Conservation (phyloP, 2,113 vertebrate genomes). For the Vulpes lagopus region DNA sequence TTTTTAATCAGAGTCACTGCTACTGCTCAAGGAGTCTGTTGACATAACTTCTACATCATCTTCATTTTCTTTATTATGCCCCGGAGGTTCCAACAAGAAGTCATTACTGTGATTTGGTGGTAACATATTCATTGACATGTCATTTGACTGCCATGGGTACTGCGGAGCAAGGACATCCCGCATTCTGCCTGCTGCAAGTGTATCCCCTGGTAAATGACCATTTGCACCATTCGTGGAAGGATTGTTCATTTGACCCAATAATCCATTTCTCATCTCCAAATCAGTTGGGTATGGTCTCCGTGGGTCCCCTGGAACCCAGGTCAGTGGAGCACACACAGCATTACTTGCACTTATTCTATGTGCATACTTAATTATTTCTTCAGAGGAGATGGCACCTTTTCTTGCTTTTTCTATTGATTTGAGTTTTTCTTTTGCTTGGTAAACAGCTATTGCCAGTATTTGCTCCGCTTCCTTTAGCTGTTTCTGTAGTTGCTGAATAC, state of each 20-base stretch:
- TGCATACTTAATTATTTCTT: constrained; percentile 99
- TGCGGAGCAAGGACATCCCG: constrained; percentile 98
- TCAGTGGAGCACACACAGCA: constrained; percentile 97
- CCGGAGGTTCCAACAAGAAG: constrained; percentile 96
- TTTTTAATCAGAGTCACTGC: constrained; percentile 96
- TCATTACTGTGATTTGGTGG: constrained; percentile 98
- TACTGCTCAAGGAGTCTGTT: constrained; percentile 98
- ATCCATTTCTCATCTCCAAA: constrained; percentile 98
- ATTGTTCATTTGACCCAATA: constrained; percentile 98
- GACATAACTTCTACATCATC: constrained; percentile 99
- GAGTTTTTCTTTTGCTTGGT: constrained; percentile 98
- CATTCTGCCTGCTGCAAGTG: constrained; percentile 93
- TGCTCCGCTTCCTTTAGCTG: constrained; percentile 98
- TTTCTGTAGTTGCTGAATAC: constrained; percentile 98
- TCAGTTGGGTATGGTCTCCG: constrained; percentile 98
- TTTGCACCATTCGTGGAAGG: constrained; percentile 96
- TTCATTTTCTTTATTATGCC: constrained; percentile 99
- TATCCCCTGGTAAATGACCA: constrained; percentile 97
- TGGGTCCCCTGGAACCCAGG: constrained; percentile 99
- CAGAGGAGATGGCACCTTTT: constrained; percentile 97
- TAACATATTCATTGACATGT: constrained; percentile 95
- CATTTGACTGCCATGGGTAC: constrained; percentile 97
- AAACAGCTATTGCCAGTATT: constrained; percentile 97
- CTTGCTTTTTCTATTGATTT: constrained; percentile 97
- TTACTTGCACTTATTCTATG: constrained; percentile 99